Percentiles rank a stretch among this genome's conserved stretches.
phyloP scores from a whole-genome alignment of 2,888 invertebrate species.

The Coremacera marginata region DNA sequence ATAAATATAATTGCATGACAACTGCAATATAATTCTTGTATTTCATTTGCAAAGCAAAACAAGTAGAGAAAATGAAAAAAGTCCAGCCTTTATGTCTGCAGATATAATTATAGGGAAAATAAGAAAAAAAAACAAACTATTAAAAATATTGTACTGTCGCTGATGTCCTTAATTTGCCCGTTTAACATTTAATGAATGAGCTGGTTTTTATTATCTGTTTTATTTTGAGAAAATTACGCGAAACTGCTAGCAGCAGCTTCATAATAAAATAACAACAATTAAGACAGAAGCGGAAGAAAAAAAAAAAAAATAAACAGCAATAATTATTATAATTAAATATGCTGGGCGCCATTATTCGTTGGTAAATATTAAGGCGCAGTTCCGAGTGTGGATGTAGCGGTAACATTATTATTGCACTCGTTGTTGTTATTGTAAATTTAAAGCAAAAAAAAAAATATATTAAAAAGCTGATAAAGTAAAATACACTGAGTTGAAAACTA shows the following conservation, averaged over 20 bases:
- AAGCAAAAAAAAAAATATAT: background rate
- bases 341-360: background rate
- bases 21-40: background rate
- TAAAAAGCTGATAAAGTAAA: background rate
- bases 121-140: background rate
- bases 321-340: conserved; percentile 4
- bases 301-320: background rate
- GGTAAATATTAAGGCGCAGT: background rate
- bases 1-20: conserved; percentile 11
- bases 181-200: conserved; percentile 4
- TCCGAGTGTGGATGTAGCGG: background rate
- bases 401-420: background rate
- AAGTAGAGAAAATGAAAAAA: background rate
- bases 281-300: background rate
- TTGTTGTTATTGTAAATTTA: background rate
- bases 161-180: conserved; percentile 2
- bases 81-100: background rate
- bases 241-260: background rate
- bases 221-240: background rate
- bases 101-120: background rate
- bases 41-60: background rate
- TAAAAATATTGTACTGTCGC: background rate
- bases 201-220: background rate
- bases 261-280: background rate
- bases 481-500: background rate